phyloP scores from a whole-genome alignment of 2,797 vertebrate species.

The Spheniscus humboldti region DNA sequence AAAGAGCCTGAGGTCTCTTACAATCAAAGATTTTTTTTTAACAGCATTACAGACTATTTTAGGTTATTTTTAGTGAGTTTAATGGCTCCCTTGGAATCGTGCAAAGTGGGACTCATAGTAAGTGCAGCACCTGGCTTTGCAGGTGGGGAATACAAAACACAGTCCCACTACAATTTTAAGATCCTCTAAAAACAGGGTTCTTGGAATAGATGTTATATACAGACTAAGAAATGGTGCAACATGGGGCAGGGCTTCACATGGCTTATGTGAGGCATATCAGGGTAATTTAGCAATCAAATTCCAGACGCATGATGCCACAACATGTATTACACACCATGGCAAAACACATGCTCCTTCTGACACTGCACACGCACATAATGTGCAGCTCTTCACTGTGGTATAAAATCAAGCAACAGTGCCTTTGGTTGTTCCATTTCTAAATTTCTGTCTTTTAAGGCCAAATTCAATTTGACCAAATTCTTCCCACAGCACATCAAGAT shows the following conservation, averaged over 20 bases:
- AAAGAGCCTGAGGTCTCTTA: slow-evolving; percentile 6
- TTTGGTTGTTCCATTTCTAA: background rate
- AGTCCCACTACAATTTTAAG: background rate
- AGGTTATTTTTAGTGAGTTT: background rate
- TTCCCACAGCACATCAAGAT: background rate
- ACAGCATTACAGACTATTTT: background rate
- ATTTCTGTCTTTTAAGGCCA: background rate
- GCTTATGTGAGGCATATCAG: background rate
- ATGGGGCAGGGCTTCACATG: background rate
- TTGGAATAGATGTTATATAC: background rate
- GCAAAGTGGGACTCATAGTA: background rate
- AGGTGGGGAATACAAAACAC: background rate
- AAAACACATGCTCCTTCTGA: background rate
- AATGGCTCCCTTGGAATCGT: background rate
- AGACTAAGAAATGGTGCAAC: background rate
- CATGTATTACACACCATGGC: accelerated
- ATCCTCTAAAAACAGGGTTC: background rate
- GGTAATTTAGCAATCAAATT: background rate
- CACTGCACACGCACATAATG: accelerated
- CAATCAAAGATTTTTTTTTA: background rate
- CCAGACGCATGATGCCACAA: background rate
- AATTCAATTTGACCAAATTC: background rate
- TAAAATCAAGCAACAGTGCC: background rate
- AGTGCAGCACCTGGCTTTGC: background rate
- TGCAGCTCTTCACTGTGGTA: background rate